These are phyloP conservation scores for Lanius collurio DNA, from an alignment of 2,113 vertebrate species.

Conservation along the genomic window DNA sequence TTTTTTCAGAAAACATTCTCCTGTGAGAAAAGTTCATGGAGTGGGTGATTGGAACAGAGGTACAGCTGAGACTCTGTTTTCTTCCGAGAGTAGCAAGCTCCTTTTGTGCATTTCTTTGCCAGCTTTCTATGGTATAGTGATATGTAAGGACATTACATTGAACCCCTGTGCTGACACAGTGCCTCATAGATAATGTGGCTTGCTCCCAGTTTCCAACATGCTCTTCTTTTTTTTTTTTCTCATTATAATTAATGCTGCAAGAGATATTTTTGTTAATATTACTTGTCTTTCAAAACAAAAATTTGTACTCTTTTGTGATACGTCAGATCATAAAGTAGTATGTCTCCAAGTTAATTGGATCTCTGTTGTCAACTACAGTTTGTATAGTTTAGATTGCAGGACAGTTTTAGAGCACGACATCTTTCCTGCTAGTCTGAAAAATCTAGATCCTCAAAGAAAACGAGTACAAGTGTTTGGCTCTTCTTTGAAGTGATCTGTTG, in stretches of 20 bases:
- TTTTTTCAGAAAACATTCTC: constrained; percentile 3
- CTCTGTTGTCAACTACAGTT: neutral
- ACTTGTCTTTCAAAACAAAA: neutral
- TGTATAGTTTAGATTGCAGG: neutral
- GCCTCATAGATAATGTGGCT: neutral
- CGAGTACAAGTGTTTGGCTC: neutral
- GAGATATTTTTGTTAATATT: neutral
- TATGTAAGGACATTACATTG: neutral
- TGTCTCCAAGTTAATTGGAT: neutral
- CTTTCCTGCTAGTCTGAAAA: neutral
- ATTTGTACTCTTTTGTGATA: neutral
- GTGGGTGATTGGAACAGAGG: neutral
- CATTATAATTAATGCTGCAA: neutral
- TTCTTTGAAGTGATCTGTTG: neutral
- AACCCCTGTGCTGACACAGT: accelerated
- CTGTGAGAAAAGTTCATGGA: neutral
- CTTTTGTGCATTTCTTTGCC: neutral
- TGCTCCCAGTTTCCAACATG: neutral
- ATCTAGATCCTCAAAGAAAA: neutral
- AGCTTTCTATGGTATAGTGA: neutral
- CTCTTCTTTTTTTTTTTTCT: neutral
- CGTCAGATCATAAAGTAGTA: neutral
- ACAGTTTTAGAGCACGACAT: neutral
- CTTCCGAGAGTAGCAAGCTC: neutral
- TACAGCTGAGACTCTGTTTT: neutral